phyloP scores from a whole-genome alignment of 2,888 invertebrate species.

The Sinohyriopsis cumingii region DNA sequence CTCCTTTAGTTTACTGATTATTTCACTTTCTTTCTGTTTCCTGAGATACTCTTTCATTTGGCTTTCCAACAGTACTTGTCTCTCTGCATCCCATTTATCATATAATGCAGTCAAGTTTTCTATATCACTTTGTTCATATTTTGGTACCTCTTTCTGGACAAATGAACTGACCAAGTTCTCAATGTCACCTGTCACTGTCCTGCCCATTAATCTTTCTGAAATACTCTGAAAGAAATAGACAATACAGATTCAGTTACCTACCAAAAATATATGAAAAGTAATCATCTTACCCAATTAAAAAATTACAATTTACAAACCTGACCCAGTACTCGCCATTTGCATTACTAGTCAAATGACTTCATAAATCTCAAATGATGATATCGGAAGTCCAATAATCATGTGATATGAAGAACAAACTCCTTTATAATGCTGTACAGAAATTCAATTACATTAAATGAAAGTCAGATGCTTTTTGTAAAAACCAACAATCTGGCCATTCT shows the following conservation, averaged over 20 bases:
- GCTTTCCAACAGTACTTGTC: constrained; percentile 24
- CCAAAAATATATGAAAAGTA: too few species aligned
- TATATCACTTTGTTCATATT: constrained; percentile 42
- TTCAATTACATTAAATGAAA: too few species aligned
- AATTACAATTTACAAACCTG: too few species aligned
- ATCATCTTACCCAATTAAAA: not conserved
- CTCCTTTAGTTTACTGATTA: constrained; percentile 47
- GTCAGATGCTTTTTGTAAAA: too few species aligned
- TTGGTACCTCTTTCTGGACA: constrained; percentile 29
- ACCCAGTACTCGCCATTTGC: too few species aligned
- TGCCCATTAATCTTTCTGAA: constrained; percentile 7
- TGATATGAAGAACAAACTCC: too few species aligned
- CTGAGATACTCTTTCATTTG: constrained; percentile 38
- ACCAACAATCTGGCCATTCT: too few species aligned
- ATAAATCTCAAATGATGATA: too few species aligned
- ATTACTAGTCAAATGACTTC: too few species aligned
- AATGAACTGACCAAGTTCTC: constrained; percentile 29
- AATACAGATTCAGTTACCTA: not conserved
- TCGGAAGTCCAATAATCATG: too few species aligned
- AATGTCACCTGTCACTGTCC: constrained; percentile 13
- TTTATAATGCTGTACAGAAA: too few species aligned
- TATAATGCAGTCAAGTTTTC: constrained; percentile 19
- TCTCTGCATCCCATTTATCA: constrained; percentile 36
- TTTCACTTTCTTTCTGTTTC: constrained; percentile 39
- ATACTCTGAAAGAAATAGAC: not conserved